phyloP scores from a whole-genome alignment of 2,888 invertebrate species.

The Mycalesis mineus region DNA sequence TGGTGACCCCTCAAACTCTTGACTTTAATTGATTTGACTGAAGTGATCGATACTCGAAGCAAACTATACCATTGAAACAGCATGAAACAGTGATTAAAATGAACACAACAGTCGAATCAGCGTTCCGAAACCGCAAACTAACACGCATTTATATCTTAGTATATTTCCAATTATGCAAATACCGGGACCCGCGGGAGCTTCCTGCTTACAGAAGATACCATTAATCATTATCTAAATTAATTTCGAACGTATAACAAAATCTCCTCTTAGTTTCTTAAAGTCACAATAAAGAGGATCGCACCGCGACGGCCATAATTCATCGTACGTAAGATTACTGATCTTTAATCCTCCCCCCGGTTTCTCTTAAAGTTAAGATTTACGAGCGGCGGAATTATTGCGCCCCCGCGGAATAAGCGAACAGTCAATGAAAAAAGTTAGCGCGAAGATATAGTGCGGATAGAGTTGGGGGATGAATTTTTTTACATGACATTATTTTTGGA shows the following conservation, averaged over 20 bases:
- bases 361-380: constrained; percentile 87
- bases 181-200: constrained; percentile 45
- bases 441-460: constrained; percentile 36
- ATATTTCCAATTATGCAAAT: constrained; percentile 70
- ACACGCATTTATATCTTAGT: constrained; percentile 13
- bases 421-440: constrained; percentile 71
- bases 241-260: constrained; percentile 76
- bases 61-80: too few species aligned
- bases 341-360: constrained; percentile 83
- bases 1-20: too few species aligned
- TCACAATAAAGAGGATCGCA: constrained; percentile 76
- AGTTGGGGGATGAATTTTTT: constrained; percentile 25
- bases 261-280: constrained; percentile 77
- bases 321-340: constrained; percentile 85
- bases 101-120: constrained; percentile 1
- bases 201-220: constrained; percentile 63
- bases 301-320: constrained; percentile 82
- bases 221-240: constrained; percentile 79
- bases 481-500: background rate
- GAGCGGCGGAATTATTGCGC: constrained; percentile 82
- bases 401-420: constrained; percentile 69
- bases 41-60: too few species aligned
- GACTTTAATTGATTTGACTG: too few species aligned
- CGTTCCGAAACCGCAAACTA: background rate
- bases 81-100: too few species aligned